These are phyloP conservation scores for Poecilobothrus nobilitatus DNA, from an alignment of 2,888 invertebrate genomes.

Conservation along the genomic window DNA sequence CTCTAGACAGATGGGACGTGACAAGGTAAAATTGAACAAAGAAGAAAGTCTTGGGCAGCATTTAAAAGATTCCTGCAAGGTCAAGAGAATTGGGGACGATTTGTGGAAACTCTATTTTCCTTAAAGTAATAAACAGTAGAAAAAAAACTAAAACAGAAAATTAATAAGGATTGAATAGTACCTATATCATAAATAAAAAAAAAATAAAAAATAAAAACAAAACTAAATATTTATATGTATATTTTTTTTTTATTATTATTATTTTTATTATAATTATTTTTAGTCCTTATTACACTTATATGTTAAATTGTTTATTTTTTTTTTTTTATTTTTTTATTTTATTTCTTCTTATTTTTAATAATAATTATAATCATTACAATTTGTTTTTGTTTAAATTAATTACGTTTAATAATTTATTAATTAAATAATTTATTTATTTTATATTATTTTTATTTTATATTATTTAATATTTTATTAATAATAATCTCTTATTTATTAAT, in stretches of 20 bases:
- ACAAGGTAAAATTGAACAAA: too few relatives aligned
- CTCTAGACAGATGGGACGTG: too few relatives aligned
- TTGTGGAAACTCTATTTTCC: too few relatives aligned
- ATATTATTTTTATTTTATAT: neutral
- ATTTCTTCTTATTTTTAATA: neutral
- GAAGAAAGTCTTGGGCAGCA: too few relatives aligned
- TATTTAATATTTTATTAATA: neutral
- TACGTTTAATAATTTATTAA: neutral
- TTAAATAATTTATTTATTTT: constrained; percentile 3
- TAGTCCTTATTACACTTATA: constrained; percentile 23
- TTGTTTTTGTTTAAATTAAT: neutral
- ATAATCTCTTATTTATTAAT: neutral
- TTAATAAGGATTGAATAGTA: too few relatives aligned
- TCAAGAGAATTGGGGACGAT: too few relatives aligned
- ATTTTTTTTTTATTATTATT: constrained; percentile 8
- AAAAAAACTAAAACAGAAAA: too few relatives aligned
- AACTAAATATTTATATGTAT: constrained; percentile 23
- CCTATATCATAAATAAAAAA: too few relatives aligned
- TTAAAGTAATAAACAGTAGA: too few relatives aligned
- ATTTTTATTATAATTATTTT: constrained; percentile 24
- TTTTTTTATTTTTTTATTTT: constrained; percentile 11
- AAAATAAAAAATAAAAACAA: neutral
- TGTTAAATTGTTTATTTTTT: constrained; percentile 20
- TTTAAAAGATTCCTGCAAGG: too few relatives aligned
- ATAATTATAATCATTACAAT: constrained; percentile 2